Conservation (phyloP, 37 sponge, comb jelly and placozoan genomes). For the Theonella swinhoei region DNA sequence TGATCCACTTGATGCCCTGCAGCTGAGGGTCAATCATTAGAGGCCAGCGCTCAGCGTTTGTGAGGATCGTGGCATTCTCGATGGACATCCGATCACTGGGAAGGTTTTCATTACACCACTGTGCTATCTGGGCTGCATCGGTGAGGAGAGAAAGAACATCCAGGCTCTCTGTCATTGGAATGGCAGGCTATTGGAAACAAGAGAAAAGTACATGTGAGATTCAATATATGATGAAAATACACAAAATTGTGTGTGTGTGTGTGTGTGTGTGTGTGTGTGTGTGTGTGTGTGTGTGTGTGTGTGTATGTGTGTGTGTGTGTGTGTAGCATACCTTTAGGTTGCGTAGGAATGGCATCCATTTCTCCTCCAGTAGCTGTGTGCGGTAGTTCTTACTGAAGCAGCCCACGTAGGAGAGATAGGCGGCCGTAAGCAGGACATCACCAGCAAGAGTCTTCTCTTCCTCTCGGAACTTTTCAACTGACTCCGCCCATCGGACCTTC, state of each 20-base stretch:
- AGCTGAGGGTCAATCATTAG: conserved; percentile 99
- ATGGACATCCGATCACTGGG: conserved; percentile 97
- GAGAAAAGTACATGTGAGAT: neutral
- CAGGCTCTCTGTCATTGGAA: conserved; percentile 88
- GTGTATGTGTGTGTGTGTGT: neutral
- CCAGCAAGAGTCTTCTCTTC: conserved; percentile 93
- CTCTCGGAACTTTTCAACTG: conserved; percentile 76
- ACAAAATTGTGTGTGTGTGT: no score
- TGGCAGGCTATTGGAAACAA: conserved; percentile 57
- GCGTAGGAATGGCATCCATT: conserved; percentile 85
- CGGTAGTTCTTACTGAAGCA: conserved; percentile 90
- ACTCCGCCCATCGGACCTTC: conserved; percentile 96
- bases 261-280: neutral
- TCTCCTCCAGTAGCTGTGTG: conserved; percentile 62
- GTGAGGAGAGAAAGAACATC: conserved; percentile 90
- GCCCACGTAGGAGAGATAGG: conserved; percentile 96
- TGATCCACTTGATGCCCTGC: conserved; percentile 99
- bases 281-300: neutral
- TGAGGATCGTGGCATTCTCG: conserved; percentile 99
- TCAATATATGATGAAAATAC: neutral
- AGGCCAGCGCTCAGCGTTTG: conserved; percentile 96
- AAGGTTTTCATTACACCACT: conserved; percentile 95
- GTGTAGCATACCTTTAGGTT: conserved; percentile 70
- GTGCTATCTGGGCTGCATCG: conserved; percentile 91
- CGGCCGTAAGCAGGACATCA: conserved; percentile 90